phyloP scores from a whole-genome alignment of 2,113 vertebrate species.

The Petromus typicus region DNA sequence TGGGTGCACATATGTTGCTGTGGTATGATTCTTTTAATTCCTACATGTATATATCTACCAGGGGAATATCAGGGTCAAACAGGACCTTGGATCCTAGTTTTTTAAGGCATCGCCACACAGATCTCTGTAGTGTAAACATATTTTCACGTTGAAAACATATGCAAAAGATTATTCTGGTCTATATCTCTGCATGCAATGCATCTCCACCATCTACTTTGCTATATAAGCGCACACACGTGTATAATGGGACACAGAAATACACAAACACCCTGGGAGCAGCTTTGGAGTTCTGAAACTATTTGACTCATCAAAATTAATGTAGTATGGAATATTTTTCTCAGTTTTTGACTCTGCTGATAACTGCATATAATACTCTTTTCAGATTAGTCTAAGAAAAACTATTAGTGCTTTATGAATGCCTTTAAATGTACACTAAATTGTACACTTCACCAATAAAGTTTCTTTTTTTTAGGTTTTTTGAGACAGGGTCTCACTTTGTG shows the following conservation, averaged over 20 bases:
- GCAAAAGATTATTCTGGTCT: neutral
- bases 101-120: too few relatives aligned
- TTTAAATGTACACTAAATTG: slow-evolving; percentile 49
- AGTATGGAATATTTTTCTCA: neutral
- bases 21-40: too few relatives aligned
- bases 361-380: neutral
- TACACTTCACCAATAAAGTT: neutral
- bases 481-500: too few relatives aligned
- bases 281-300: slow-evolving; percentile 17
- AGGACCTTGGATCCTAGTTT: too few relatives aligned
- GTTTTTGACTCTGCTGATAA: neutral
- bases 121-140: neutral
- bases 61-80: too few relatives aligned
- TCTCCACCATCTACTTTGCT: neutral
- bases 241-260: neutral
- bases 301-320: neutral
- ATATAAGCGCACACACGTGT: neutral
- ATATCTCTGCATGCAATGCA: neutral
- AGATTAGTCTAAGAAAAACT: neutral
- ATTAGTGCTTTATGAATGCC: neutral
- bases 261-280: neutral
- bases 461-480: too few relatives aligned
- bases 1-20: too few relatives aligned
- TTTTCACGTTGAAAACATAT: slow-evolving; percentile 21
- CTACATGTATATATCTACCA: too few relatives aligned